phyloP scores from a whole-genome alignment of 2,113 vertebrate species.

The Orthonyx spaldingii region DNA sequence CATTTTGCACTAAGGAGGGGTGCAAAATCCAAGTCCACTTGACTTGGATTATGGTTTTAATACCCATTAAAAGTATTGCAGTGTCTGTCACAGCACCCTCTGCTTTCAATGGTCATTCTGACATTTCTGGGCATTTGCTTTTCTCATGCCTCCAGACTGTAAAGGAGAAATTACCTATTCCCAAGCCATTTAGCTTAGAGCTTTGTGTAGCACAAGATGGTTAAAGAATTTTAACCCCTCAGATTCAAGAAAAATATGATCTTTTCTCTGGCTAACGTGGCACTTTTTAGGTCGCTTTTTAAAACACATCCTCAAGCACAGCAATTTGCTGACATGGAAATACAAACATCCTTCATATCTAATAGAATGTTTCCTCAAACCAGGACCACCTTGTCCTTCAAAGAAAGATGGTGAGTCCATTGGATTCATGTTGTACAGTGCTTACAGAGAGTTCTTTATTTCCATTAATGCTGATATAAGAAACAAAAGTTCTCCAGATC shows the following conservation, averaged over 20 bases:
- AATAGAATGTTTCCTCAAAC: not conserved
- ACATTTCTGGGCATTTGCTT: not conserved
- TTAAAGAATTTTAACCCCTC: not conserved
- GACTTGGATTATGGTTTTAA: not conserved
- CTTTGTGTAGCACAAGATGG: not conserved
- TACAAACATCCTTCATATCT: not conserved
- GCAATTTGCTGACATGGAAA: not conserved
- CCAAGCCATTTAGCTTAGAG: not conserved
- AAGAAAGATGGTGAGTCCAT: not conserved
- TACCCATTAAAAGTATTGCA: no score
- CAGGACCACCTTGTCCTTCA: not conserved
- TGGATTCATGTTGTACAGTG: not conserved
- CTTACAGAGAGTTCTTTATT: not conserved
- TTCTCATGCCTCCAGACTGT: no score
- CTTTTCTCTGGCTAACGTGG: no score
- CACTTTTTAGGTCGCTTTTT: not conserved
- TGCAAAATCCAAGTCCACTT: not conserved
- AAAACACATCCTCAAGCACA: not conserved
- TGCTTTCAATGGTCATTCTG: accelerated
- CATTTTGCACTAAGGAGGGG: not conserved
- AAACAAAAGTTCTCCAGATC: not conserved
- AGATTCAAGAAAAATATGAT: not conserved
- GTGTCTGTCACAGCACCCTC: not conserved
- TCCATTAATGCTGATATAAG: not conserved
- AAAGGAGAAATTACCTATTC: not conserved